These are phyloP conservation scores for Lerista edwardsae DNA, from an alignment of 2,797 vertebrate genomes.

Conservation along the genomic window DNA sequence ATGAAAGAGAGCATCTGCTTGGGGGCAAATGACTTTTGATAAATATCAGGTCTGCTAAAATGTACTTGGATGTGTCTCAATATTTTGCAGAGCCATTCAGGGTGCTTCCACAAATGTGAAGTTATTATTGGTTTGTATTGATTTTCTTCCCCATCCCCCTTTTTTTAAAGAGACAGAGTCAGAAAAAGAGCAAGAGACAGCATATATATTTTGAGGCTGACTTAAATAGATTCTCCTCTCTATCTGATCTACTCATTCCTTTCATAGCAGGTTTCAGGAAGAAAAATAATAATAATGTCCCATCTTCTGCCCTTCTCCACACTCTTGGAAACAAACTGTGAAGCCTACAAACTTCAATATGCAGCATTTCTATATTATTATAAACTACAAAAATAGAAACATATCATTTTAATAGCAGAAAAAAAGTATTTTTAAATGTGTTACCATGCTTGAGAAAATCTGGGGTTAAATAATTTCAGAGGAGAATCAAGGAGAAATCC, in stretches of 20 bases:
- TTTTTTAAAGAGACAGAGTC: slow-evolving; percentile 82
- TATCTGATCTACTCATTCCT: slow-evolving; percentile 85
- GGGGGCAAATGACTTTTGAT: slow-evolving; percentile 93
- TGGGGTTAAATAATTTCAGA: slow-evolving; percentile 25
- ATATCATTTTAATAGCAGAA: slow-evolving; percentile 50
- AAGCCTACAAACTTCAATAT: slow-evolving; percentile 81
- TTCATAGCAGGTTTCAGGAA: slow-evolving; percentile 82
- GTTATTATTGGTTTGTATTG: slow-evolving; percentile 91
- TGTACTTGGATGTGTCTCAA: slow-evolving; percentile 91
- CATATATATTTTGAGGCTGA: slow-evolving; percentile 76
- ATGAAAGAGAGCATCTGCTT: slow-evolving; percentile 89
- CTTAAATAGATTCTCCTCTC: slow-evolving; percentile 83
- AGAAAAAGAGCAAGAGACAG: slow-evolving; percentile 68
- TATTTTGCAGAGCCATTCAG: slow-evolving; percentile 90
- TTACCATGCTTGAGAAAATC: slow-evolving; percentile 62
- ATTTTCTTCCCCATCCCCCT: slow-evolving; percentile 72
- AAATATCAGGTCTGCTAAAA: slow-evolving; percentile 89
- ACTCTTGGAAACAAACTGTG: slow-evolving; percentile 73
- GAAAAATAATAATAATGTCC: slow-evolving; percentile 72
- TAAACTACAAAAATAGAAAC: slow-evolving; percentile 58
- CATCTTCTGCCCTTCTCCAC: slow-evolving; percentile 61
- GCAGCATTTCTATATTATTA: slow-evolving; percentile 66
- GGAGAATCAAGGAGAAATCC: slow-evolving; percentile 31
- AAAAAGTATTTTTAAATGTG: slow-evolving; percentile 58
- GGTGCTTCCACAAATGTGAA: slow-evolving; percentile 89